These are phyloP conservation scores for Diachasma alloeum DNA, from an alignment of 1,140 invertebrate species.

Conservation along the genomic window DNA sequence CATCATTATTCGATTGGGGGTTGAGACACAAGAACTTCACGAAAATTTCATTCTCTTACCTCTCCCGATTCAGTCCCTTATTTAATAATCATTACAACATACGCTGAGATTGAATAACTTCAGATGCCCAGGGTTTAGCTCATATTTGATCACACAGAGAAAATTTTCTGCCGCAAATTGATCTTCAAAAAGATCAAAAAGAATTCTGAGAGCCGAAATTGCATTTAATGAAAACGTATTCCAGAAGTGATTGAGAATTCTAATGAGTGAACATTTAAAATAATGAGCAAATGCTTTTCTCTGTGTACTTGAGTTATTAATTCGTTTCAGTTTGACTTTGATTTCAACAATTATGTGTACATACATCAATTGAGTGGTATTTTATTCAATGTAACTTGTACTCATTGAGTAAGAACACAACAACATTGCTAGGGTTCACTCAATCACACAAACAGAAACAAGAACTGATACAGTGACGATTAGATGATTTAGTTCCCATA, in stretches of 20 bases:
- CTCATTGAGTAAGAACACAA: neutral
- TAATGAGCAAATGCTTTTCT: neutral
- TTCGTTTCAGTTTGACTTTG: neutral
- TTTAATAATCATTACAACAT: neutral
- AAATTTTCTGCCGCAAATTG: neutral
- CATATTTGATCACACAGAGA: neutral
- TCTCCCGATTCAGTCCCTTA: neutral
- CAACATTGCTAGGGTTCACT: neutral
- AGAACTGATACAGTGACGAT: neutral
- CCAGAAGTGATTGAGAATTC: too few relatives aligned
- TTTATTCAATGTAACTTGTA: neutral
- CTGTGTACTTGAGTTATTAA: neutral
- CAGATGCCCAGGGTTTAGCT: slow-evolving; percentile 1
- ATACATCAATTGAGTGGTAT: neutral
- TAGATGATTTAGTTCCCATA: neutral
- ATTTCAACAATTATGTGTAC: neutral
- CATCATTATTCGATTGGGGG: too few relatives aligned
- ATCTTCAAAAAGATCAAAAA: neutral
- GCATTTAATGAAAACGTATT: too few relatives aligned
- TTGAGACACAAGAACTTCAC: too few relatives aligned
- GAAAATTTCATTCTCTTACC: neutral
- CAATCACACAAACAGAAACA: neutral
- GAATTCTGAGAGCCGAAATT: too few relatives aligned
- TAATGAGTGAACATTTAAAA: too few relatives aligned
- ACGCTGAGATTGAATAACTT: neutral